Base-by-base conservation (phyloP, 2,888 invertebrate species). In the Scaptomyza polygonia region DNA sequence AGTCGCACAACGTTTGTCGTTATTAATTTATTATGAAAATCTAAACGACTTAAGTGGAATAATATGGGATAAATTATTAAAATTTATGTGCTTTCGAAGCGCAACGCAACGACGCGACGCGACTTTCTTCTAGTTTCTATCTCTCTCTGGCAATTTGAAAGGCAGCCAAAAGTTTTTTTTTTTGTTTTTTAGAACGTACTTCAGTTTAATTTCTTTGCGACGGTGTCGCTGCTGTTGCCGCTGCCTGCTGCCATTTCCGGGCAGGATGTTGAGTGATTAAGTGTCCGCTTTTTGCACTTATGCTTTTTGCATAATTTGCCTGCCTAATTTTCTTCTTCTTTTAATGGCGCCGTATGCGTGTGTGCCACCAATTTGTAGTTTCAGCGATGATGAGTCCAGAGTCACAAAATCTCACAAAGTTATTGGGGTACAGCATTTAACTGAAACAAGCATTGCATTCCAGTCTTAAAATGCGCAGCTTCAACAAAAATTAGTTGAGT, bases 1-100 rank as follows among this genome's bases (percentile, higher is more conserved):
- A n/a, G n/a, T 59, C 65, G 59, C 70, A 66, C 21, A 21, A 63
- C 70, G 80, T 71, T 77, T 72, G 77, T 79, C 87, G 88, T 86
- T 89, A 90, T 89, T 90, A 89, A 89, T 89, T 89, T 89, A 89
- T 89, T 90, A 90, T 89, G 89, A 89, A 90, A 89, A 89, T 89
- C 89, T 89, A 88, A 89, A 89, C 89, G 89, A 90, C 89, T 90
- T 89, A 89, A 90, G 90, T 89, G 90, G 89, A 84, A 88, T 89
- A 89, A 89, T 89, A 88, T 90, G 89, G 89, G 84, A 90, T 89
- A 89, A 89, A 89, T 89, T 90, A 90, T 90, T 89, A 89, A 86
- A 89, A 89, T 89, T 90, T 89, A 90, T 89, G 90, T 87, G 87
- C 90, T 84, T 81, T 77, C 80, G 81, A 86, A 90, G 63, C 58